phyloP scores from a whole-genome alignment of 2,797 vertebrate species.

The Microhierax caerulescens region DNA sequence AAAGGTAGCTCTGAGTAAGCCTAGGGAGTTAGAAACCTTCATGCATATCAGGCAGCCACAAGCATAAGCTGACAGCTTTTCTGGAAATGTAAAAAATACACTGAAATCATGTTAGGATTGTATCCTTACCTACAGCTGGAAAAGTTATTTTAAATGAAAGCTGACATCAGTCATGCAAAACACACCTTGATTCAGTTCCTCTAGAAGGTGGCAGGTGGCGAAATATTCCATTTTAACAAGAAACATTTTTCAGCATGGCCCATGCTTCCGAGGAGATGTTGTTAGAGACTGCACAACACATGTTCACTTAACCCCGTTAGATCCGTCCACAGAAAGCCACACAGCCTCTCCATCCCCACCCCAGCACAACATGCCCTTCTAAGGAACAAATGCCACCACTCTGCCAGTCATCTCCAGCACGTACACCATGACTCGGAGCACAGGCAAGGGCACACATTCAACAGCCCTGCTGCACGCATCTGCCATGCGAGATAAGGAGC shows the following conservation, averaged over 20 bases:
- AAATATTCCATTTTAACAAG: not conserved
- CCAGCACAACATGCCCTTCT: not conserved
- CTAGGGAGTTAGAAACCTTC: not conserved
- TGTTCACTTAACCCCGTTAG: accelerated
- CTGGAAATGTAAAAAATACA: not conserved
- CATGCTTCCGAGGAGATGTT: not conserved
- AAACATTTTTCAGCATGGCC: not conserved
- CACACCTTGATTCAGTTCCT: not conserved
- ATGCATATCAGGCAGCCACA: not conserved
- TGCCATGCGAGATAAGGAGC: not conserved
- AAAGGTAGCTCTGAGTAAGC: not conserved
- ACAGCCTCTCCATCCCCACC: not conserved
- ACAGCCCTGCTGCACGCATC: not conserved
- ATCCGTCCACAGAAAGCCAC: not conserved
- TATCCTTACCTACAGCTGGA: not conserved
- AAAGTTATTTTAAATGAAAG: not conserved
- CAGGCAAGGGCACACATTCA: accelerated
- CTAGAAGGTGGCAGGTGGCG: not conserved
- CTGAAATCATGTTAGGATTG: not conserved
- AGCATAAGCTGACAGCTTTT: not conserved
- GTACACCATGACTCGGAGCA: accelerated
- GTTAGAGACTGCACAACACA: not conserved
- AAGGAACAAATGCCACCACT: not conserved
- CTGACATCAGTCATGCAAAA: not conserved
- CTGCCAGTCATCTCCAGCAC: not conserved